Percentiles rank a stretch among this genome's conserved stretches.
These are phyloP conservation scores for Diphyllodes magnificus DNA, from an alignment of 2,113 vertebrate genomes.

Conservation along the genomic window DNA sequence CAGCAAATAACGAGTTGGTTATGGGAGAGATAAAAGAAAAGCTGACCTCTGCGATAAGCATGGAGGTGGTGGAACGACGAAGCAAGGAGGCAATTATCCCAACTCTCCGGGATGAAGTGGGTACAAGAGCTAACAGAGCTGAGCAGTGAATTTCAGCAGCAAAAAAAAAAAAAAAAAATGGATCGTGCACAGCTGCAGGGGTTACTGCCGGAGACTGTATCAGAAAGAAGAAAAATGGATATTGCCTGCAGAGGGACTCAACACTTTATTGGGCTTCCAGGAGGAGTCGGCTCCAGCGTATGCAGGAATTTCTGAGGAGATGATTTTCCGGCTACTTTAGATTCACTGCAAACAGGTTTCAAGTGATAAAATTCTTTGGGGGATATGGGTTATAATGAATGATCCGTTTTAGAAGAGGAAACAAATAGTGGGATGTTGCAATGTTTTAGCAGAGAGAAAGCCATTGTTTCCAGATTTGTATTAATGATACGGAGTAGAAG, in stretches of 20 bases:
- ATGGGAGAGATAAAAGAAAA: constrained; percentile 20
- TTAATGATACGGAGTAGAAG: constrained; percentile 18
- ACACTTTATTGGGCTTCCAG: constrained; percentile 49
- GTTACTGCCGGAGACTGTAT: constrained; percentile 48
- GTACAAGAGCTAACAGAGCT: constrained; percentile 14
- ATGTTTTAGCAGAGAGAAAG: constrained; percentile 39
- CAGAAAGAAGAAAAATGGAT: constrained; percentile 49
- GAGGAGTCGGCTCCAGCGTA: neutral
- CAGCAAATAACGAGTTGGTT: constrained; percentile 14
- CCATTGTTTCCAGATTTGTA: constrained; percentile 61
- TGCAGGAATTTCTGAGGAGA: constrained; percentile 26
- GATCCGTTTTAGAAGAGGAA: constrained; percentile 39
- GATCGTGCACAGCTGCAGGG: neutral
- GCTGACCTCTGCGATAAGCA: constrained; percentile 47
- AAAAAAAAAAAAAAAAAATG: neutral
- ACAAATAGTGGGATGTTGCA: constrained; percentile 52
- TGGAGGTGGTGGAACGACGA: neutral
- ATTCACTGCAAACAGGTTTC: constrained; percentile 60
- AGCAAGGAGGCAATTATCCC: constrained; percentile 44
- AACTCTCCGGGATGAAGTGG: constrained; percentile 25
- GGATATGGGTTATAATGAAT: constrained; percentile 52
- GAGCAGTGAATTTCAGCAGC: constrained; percentile 20
- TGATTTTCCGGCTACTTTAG: constrained; percentile 47
- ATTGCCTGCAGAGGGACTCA: constrained; percentile 46
- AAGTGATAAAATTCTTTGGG: constrained; percentile 66